These are phyloP conservation scores for Bradypodion ventrale DNA, from an alignment of 2,797 vertebrate species.

Conservation along the genomic window DNA sequence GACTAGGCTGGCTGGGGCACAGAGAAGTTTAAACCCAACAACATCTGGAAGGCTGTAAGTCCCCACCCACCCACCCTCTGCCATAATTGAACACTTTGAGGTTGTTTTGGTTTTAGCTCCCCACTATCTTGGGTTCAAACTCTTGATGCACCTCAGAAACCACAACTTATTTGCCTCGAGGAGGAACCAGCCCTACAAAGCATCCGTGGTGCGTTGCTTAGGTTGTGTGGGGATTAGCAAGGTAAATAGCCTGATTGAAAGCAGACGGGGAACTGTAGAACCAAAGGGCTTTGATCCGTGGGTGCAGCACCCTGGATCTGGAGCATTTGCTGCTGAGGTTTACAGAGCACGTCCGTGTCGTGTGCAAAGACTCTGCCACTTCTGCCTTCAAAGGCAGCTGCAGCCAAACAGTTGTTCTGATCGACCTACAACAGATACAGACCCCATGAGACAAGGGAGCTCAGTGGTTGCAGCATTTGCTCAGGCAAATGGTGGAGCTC, in stretches of 20 bases:
- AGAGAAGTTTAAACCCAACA: neutral
- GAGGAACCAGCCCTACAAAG: neutral
- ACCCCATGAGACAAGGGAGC: neutral
- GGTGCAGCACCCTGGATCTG: neutral
- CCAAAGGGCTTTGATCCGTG: conserved; percentile 6
- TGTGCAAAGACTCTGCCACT: neutral
- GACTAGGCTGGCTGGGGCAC: too few relatives aligned
- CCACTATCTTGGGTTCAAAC: neutral
- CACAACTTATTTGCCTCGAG: conserved; percentile 28
- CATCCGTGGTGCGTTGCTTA: conserved; percentile 23
- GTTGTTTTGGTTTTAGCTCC: neutral
- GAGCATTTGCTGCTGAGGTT: conserved; percentile 13
- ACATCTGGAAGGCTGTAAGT: neutral
- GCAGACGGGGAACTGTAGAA: conserved; percentile 46
- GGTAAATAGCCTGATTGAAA: conserved; percentile 53
- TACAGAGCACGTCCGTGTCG: neutral
- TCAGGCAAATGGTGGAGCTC: neutral
- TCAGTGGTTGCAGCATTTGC: neutral
- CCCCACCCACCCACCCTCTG: neutral
- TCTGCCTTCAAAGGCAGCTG: neutral
- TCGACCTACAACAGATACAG: neutral
- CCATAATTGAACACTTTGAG: neutral
- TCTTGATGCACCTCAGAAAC: conserved; percentile 43
- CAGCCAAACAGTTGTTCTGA: neutral
- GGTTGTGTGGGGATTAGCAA: conserved; percentile 36